These are phyloP conservation scores for Acanthosepion pharaonis DNA, from an alignment of 2,888 invertebrate species.

Conservation along the genomic window DNA sequence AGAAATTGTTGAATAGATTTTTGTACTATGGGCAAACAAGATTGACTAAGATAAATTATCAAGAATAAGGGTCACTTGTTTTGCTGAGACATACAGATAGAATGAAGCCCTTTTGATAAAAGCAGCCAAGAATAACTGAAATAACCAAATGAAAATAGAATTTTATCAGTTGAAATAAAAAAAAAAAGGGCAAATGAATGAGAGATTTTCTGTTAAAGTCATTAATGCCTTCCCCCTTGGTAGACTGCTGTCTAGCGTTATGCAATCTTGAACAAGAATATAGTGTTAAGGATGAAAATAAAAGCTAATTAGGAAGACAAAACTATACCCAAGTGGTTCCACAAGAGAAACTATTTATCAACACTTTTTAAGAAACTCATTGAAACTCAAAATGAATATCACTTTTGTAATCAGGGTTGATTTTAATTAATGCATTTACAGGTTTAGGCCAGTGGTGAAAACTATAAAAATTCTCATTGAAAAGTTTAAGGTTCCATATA, in stretches of 20 bases:
- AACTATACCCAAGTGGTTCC: not conserved
- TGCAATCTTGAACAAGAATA: not conserved
- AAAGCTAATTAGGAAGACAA: no score
- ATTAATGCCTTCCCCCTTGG: not conserved
- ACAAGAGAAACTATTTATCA: not conserved
- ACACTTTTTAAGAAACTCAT: not conserved
- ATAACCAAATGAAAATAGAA: constrained; percentile 3
- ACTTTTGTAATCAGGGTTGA: no score
- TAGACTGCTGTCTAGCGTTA: not conserved
- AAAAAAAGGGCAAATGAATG: not conserved
- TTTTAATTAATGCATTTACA: no score
- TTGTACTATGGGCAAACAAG: not conserved
- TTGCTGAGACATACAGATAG: not conserved
- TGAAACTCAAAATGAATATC: no score
- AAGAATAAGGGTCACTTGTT: not conserved
- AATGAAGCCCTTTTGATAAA: not conserved
- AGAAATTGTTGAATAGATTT: not conserved
- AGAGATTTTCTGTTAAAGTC: not conserved
- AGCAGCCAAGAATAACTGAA: not conserved
- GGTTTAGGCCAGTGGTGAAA: no score
- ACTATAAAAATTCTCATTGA: no score
- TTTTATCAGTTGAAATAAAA: constrained; percentile 17
- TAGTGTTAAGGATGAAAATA: not conserved
- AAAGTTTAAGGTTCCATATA: no score
- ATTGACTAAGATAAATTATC: not conserved